Conservation (phyloP, 1,140 invertebrate genomes). For the Leptopilina clavipes region DNA sequence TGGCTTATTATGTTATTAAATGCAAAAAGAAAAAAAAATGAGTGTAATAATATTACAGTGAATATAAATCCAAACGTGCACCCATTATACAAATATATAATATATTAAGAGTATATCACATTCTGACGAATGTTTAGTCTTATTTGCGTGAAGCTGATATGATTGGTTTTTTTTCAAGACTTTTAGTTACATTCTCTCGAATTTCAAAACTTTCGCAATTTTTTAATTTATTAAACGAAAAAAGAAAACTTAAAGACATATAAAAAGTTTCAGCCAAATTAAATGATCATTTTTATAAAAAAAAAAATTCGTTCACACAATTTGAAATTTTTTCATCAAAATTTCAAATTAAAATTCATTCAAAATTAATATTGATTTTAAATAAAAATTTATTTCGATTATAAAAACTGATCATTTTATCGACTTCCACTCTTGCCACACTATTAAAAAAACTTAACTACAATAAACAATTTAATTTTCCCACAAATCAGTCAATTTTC, state of each 20-base stretch:
- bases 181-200: not conserved
- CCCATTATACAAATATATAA: constrained; percentile 11
- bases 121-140: constrained; percentile 27
- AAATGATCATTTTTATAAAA: not conserved
- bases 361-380: no score
- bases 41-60: not conserved
- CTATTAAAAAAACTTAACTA: not conserved
- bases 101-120: constrained; percentile 8
- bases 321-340: no score
- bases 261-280: not conserved
- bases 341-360: no score
- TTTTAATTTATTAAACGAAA: no score
- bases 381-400: no score
- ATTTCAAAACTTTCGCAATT: not conserved
- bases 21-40: not conserved
- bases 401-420: not conserved
- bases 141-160: constrained; percentile 9
- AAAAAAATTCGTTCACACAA: no score
- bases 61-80: constrained; percentile 23
- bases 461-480: not conserved
- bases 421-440: not conserved
- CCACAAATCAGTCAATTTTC: constrained; percentile 11
- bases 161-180: constrained; percentile 5
- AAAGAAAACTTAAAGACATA: not conserved
- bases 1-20: not conserved